Conservation (phyloP, 2,113 vertebrate genomes). For the Ellobius talpinus region DNA sequence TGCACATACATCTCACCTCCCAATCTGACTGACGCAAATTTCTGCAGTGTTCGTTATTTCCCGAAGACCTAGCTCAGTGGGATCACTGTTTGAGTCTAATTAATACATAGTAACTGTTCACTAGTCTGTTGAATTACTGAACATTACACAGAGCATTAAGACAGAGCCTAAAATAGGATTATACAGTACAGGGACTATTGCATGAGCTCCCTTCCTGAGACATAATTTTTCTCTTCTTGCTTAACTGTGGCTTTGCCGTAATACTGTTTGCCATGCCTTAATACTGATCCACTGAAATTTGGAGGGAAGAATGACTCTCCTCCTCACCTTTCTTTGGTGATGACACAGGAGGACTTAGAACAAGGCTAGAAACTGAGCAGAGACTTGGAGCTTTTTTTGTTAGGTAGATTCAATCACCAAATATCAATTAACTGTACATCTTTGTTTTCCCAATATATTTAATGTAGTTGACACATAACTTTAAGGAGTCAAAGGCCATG, state of each 20-base stretch:
- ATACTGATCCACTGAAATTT: neutral
- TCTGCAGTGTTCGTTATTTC: neutral
- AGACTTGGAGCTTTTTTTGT: conserved; percentile 19
- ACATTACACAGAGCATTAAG: neutral
- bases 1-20: neutral
- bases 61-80: neutral
- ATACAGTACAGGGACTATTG: neutral
- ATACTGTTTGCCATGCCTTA: neutral
- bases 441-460: conserved; percentile 1
- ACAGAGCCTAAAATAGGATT: conserved; percentile 7
- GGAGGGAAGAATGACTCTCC: neutral
- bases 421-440: conserved; percentile 40
- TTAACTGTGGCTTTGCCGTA: neutral
- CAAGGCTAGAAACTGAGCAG: conserved; percentile 12
- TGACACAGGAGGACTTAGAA: neutral
- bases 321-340: neutral
- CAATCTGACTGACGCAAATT: neutral
- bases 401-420: conserved; percentile 35
- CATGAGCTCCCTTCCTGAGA: conserved; percentile 19
- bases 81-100: neutral
- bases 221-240: neutral
- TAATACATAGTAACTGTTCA: neutral
- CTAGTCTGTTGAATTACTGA: conserved; percentile 35
- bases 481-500: neutral
- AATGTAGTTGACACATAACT: conserved; percentile 14